Conservation (phyloP, 2,113 vertebrate species). For the Cynoglossus semilaevis region DNA sequence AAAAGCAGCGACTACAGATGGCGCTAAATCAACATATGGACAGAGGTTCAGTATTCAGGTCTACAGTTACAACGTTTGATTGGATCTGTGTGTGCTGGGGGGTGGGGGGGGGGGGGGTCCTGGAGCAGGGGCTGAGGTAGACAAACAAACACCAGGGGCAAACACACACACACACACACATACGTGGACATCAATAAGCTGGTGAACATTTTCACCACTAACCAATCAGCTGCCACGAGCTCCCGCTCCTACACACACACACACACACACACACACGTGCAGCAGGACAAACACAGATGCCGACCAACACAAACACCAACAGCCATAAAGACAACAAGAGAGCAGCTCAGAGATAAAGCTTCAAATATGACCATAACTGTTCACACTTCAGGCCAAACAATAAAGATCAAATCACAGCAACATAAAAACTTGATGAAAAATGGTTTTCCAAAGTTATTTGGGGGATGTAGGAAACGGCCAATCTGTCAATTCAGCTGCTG, state of each 20-base stretch:
- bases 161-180: slow-evolving; percentile 30
- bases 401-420: slow-evolving; percentile 24
- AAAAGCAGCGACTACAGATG: slow-evolving; percentile 45
- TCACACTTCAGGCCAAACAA: slow-evolving; percentile 7
- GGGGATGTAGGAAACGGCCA: neutral
- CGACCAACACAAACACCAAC: slow-evolving; percentile 60
- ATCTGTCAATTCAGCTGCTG: too few relatives aligned
- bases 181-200: slow-evolving; percentile 45
- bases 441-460: neutral
- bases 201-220: slow-evolving; percentile 26
- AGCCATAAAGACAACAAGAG: slow-evolving; percentile 56
- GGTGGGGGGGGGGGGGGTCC: slow-evolving; percentile 36
- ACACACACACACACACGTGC: slow-evolving; percentile 17
- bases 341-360: slow-evolving; percentile 35
- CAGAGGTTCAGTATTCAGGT: slow-evolving; percentile 36
- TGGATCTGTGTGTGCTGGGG: slow-evolving; percentile 14
- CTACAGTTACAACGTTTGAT: slow-evolving; percentile 47
- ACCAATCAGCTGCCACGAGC: slow-evolving; percentile 42
- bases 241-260: slow-evolving; percentile 39
- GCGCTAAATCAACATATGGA: slow-evolving; percentile 35
- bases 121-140: slow-evolving; percentile 34
- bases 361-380: slow-evolving; percentile 38
- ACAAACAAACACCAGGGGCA: slow-evolving; percentile 36
- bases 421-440: slow-evolving; percentile 13
- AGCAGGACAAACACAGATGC: slow-evolving; percentile 68